These are phyloP conservation scores for Hyperoodon ampullatus DNA, from an alignment of 2,113 vertebrate species.

Conservation along the genomic window DNA sequence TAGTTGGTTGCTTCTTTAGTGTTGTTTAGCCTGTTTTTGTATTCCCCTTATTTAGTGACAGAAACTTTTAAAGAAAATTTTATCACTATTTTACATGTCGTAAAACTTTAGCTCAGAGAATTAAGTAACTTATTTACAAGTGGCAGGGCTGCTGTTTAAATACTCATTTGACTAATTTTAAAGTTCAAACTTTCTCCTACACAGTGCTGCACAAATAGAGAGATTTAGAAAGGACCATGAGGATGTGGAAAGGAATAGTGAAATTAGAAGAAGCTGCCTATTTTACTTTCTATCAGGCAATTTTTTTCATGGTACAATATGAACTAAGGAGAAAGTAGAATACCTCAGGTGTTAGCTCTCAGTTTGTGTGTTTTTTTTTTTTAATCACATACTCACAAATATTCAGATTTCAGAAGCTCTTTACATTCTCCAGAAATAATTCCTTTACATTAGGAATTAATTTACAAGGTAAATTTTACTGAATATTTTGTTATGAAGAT, in stretches of 20 bases:
- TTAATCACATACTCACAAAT: neutral
- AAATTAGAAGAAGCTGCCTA: neutral
- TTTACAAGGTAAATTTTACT: neutral
- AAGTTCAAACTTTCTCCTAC: neutral
- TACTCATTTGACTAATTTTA: neutral
- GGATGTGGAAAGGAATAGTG: neutral
- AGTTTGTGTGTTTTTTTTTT: neutral
- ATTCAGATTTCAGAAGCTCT: neutral
- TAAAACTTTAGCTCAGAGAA: slow-evolving; percentile 17
- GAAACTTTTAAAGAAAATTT: slow-evolving; percentile 1
- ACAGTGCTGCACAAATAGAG: neutral
- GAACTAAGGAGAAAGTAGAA: neutral
- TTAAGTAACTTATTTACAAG: neutral
- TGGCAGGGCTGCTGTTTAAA: neutral
- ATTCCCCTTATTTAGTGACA: neutral
- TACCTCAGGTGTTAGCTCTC: neutral
- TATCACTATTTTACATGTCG: neutral
- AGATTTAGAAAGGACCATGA: neutral
- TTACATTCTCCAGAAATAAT: neutral
- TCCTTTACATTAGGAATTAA: neutral
- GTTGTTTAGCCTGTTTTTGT: neutral
- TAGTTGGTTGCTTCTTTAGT: neutral
- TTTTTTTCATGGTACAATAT: neutral
- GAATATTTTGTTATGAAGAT: neutral
- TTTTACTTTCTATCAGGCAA: neutral